Evolutionary conservation across 1,140 invertebrate species (phyloP).

Genomic region (Magallana gigas): DNA sequence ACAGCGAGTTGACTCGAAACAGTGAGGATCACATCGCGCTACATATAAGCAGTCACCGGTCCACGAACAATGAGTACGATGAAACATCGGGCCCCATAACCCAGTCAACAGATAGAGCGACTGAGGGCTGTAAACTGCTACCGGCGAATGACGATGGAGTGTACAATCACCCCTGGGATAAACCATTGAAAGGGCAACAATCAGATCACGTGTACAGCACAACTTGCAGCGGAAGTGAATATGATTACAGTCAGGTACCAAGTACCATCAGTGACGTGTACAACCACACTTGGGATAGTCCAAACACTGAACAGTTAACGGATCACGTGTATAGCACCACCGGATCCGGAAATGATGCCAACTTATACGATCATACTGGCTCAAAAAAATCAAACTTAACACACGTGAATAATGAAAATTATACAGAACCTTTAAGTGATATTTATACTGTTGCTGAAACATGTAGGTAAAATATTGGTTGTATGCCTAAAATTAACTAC

Average conservation of each 20-base stretch:
- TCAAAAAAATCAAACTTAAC: background rate
- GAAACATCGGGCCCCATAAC: background rate
- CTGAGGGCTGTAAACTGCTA: background rate
- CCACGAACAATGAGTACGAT: too few species aligned
- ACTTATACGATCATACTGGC: background rate
- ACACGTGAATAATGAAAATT: background rate
- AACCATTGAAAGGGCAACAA: background rate
- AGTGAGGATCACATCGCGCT: too few species aligned
- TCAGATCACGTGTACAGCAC: conserved; percentile 10
- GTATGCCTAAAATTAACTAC: too few species aligned
- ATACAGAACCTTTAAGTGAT: too few species aligned
- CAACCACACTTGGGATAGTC: conserved; percentile 7
- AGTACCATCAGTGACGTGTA: background rate
- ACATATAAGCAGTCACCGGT: too few species aligned
- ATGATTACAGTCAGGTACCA: background rate
- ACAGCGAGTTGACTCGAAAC: too few species aligned
- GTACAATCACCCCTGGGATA: conserved; percentile 20
- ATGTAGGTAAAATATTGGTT: too few species aligned
- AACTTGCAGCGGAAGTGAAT: too few species aligned
- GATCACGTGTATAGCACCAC: conserved; percentile 4
- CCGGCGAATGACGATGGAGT: background rate
- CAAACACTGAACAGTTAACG: background rate
- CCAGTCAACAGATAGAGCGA: background rate
- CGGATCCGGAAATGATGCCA: background rate
- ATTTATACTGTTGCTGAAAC: too few species aligned